A percentile compares a stretch with the other conserved stretches of the same genome.
Conservation (phyloP, 2,888 invertebrate genomes). For the Fragum sueziense region DNA sequence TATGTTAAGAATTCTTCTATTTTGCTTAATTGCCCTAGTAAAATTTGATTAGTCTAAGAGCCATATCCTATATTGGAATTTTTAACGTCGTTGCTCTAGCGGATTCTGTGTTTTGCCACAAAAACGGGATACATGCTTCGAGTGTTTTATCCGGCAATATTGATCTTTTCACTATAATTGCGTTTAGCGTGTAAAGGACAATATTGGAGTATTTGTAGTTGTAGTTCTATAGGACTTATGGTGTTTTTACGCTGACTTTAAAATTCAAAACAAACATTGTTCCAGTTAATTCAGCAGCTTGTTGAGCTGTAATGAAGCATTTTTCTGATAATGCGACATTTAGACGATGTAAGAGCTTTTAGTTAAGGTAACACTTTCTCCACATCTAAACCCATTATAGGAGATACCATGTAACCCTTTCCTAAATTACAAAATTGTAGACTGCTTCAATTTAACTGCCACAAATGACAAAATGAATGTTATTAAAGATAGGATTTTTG, state of each 20-base stretch:
- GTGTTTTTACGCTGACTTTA: background rate
- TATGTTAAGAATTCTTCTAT: conserved; percentile 7
- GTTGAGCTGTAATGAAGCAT: background rate
- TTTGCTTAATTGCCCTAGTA: conserved; percentile 20
- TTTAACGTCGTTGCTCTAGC: conserved; percentile 14
- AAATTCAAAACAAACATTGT: background rate
- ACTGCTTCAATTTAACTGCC: too few relatives aligned
- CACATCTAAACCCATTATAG: too few relatives aligned
- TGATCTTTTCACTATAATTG: conserved; percentile 17
- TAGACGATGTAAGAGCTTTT: background rate
- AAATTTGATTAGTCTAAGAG: conserved; percentile 22
- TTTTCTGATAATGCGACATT: conserved; percentile 2
- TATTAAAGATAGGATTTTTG: too few relatives aligned
- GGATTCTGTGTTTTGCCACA: conserved; percentile 10
- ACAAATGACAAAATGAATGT: too few relatives aligned
- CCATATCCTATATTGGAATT: conserved; percentile 22
- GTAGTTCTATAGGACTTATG: conserved; percentile 1
- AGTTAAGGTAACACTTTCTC: background rate
- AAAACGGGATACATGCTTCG: conserved; percentile 24
- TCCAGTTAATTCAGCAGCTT: conserved; percentile 1
- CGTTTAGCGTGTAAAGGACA: conserved; percentile 7
- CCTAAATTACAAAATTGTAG: too few relatives aligned
- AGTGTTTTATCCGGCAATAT: conserved; percentile 19
- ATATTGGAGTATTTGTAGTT: conserved; percentile 11
- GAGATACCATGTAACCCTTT: too few relatives aligned